These are phyloP conservation scores for Barypeithes pellucidus DNA, from an alignment of 2,888 invertebrate species.

Conservation along the genomic window DNA sequence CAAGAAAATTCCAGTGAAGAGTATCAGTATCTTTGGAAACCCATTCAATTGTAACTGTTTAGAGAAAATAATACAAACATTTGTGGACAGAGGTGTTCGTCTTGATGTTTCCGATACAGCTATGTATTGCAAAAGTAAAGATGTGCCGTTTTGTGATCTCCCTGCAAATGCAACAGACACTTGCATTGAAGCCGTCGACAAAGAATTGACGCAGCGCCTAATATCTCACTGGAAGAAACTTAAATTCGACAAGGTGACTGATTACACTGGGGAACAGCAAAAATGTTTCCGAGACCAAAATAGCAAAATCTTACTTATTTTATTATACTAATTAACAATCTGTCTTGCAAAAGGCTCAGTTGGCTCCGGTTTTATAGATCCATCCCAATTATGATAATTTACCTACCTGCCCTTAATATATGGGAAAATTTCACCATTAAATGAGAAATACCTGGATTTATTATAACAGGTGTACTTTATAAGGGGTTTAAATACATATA, in stretches of 20 bases:
- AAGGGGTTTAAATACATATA: too few relatives aligned
- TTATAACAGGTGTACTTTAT: too few relatives aligned
- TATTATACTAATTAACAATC: too few relatives aligned
- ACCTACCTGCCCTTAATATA: too few relatives aligned
- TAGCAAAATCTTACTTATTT: too few relatives aligned
- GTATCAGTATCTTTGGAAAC: slow-evolving; percentile 20
- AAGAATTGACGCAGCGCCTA: slow-evolving; percentile 6
- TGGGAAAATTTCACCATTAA: too few relatives aligned
- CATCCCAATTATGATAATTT: too few relatives aligned
- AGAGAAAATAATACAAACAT: not conserved
- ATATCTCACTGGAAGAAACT: not conserved
- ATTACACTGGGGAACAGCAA: too few relatives aligned
- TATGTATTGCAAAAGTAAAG: not conserved
- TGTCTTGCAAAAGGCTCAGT: too few relatives aligned
- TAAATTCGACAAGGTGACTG: not conserved
- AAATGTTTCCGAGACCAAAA: too few relatives aligned
- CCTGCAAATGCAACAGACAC: not conserved
- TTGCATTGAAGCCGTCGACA: not conserved
- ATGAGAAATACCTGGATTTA: too few relatives aligned
- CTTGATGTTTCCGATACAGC: not conserved
- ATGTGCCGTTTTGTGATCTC: slow-evolving; percentile 4
- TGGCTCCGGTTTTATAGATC: too few relatives aligned
- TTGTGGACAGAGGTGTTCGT: not conserved
- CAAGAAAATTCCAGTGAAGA: not conserved
- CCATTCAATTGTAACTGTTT: slow-evolving; percentile 15